Evolutionary conservation across 1,140 invertebrate species (phyloP).

Genomic region (Eumaeus atala): DNA sequence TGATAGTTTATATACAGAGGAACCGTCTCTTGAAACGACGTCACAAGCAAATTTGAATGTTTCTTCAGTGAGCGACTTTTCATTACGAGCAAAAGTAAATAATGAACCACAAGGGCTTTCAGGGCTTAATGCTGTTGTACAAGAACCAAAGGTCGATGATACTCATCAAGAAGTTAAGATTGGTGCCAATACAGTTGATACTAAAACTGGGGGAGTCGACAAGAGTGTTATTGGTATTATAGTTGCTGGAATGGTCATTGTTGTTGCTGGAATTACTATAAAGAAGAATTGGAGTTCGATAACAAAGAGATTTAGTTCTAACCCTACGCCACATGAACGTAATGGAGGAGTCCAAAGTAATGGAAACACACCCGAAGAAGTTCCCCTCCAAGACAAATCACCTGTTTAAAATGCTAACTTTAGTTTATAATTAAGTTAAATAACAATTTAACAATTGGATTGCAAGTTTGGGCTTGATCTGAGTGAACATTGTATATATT

Average conservation of each 20-base stretch:
- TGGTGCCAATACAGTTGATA: conserved; percentile 47
- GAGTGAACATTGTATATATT: conserved; percentile 35
- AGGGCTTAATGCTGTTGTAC: conserved; percentile 28
- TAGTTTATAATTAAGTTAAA: conserved; percentile 7
- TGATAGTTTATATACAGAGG: conserved; percentile 16
- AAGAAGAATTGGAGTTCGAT: conserved; percentile 75
- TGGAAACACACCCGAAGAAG: conserved; percentile 56
- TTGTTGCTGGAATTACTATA: conserved; percentile 65
- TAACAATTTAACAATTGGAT: conserved; percentile 14
- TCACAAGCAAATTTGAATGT: conserved; percentile 19
- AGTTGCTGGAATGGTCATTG: conserved; percentile 64
- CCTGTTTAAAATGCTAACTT: conserved; percentile 39
- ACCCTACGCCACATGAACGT: conserved; percentile 43
- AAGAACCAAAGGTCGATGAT: conserved; percentile 27
- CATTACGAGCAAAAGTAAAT: conserved; percentile 37
- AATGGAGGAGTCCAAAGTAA: conserved; percentile 25
- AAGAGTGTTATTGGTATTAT: conserved; percentile 66
- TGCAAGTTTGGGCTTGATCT: conserved; percentile 51
- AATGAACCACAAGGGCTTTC: conserved; percentile 33
- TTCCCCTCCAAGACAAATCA: conserved; percentile 59
- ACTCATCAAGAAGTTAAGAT: conserved; percentile 40
- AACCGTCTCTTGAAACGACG: conserved; percentile 18
- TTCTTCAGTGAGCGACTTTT: conserved; percentile 33
- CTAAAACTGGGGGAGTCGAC: conserved; percentile 50
- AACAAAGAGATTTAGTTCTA: conserved; percentile 56